Conservation (phyloP, 2,113 vertebrate genomes). For the Scytalopus superciliaris region DNA sequence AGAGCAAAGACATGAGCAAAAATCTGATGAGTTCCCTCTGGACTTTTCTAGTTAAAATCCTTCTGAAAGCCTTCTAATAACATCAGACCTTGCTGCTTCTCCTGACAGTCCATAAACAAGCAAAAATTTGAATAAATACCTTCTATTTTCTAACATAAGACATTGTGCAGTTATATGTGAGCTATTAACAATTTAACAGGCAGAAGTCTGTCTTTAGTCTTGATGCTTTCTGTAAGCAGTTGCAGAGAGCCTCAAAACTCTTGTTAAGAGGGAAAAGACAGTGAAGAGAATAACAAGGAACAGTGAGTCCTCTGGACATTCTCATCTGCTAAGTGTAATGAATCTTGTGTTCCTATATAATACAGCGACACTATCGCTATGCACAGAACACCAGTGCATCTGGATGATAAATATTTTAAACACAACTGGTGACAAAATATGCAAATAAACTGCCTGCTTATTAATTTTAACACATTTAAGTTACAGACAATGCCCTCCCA, state of each 20-base stretch:
- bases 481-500: neutral
- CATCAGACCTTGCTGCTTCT: neutral
- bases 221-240: neutral
- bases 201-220: neutral
- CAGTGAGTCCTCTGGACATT: neutral
- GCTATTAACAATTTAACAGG: neutral
- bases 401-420: constrained; percentile 14
- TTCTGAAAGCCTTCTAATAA: neutral
- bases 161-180: neutral
- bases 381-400: neutral
- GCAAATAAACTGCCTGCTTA: neutral
- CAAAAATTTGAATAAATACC: neutral
- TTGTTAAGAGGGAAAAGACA: neutral
- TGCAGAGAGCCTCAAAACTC: neutral
- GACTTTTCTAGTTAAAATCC: neutral
- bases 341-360: neutral
- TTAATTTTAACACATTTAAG: neutral
- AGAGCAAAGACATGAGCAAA: neutral
- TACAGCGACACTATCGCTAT: neutral
- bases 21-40: neutral
- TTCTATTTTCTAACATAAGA: neutral
- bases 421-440: neutral
- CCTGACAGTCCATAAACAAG: neutral
- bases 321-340: neutral
- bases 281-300: neutral